Conservation (phyloP, 2,888 invertebrate genomes). For the Agonopterix arenella region DNA sequence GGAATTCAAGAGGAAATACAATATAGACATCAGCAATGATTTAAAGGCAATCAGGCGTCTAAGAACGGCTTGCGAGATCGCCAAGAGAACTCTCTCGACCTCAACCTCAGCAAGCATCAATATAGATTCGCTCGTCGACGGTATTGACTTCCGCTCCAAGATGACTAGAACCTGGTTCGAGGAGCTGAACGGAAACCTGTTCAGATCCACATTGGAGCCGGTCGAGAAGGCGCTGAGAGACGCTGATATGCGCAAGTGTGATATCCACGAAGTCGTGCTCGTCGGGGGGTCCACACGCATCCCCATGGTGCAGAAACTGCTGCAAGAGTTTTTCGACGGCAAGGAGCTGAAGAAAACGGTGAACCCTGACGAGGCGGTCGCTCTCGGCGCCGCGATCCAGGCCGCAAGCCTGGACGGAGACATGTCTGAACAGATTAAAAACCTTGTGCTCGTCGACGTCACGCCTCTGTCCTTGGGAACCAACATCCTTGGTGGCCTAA, state of each 20-base stretch:
- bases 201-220: conserved; percentile 37
- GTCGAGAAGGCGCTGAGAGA: conserved; percentile 37
- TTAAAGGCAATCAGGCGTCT: conserved; percentile 35
- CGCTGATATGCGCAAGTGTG: conserved; percentile 33
- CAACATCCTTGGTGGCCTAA: conserved; percentile 85
- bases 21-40: conserved; percentile 29
- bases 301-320: conserved; percentile 41
- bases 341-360: conserved; percentile 31
- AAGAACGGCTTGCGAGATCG: conserved; percentile 44
- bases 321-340: conserved; percentile 40
- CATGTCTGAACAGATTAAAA: conserved; percentile 28
- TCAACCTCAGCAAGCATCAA: conserved; percentile 34
- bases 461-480: conserved; percentile 78
- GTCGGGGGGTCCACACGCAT: conserved; percentile 57
- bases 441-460: conserved; percentile 43
- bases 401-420: conserved; percentile 45
- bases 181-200: conserved; percentile 53
- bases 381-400: conserved; percentile 55
- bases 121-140: conserved; percentile 37
- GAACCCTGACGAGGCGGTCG: conserved; percentile 58
- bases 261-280: conserved; percentile 42
- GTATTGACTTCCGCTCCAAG: conserved; percentile 38
- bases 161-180: conserved; percentile 46
- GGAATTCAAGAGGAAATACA: conserved; percentile 6
- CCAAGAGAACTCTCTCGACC: conserved; percentile 41